These are phyloP conservation scores for Chorisops tibialis DNA, from an alignment of 2,888 invertebrate species.

Conservation along the genomic window DNA sequence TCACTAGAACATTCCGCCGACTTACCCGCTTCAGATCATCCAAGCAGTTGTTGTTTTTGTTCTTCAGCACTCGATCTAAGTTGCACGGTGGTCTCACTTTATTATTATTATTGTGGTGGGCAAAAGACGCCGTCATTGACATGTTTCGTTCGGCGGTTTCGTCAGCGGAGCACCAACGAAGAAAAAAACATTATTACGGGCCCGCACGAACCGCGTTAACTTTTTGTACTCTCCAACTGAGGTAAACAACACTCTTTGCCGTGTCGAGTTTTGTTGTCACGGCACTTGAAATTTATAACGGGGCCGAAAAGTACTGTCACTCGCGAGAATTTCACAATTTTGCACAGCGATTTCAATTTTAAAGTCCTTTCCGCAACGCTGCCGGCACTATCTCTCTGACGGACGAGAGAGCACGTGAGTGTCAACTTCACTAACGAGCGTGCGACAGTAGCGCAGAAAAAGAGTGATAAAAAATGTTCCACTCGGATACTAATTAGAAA, in stretches of 20 bases:
- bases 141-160: background rate
- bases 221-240: background rate
- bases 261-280: background rate
- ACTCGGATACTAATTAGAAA: too few species aligned
- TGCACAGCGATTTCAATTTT: too few species aligned
- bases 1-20: too few species aligned
- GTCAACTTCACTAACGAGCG: too few species aligned
- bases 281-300: background rate
- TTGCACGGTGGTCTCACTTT: conserved; percentile 10
- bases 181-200: conserved; percentile 7
- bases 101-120: background rate
- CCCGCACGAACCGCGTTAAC: background rate
- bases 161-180: background rate
- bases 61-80: background rate
- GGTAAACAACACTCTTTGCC: background rate
- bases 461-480: too few species aligned
- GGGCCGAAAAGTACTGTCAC: background rate
- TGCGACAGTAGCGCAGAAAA: too few species aligned
- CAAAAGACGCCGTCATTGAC: conserved; percentile 5
- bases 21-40: conserved; percentile 5
- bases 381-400: too few species aligned
- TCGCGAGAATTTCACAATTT: background rate
- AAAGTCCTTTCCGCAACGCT: too few species aligned
- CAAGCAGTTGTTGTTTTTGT: background rate
- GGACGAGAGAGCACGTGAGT: too few species aligned